Evolutionary conservation across 2,113 vertebrate species (phyloP).

Genomic region (Eurypyga helias): DNA sequence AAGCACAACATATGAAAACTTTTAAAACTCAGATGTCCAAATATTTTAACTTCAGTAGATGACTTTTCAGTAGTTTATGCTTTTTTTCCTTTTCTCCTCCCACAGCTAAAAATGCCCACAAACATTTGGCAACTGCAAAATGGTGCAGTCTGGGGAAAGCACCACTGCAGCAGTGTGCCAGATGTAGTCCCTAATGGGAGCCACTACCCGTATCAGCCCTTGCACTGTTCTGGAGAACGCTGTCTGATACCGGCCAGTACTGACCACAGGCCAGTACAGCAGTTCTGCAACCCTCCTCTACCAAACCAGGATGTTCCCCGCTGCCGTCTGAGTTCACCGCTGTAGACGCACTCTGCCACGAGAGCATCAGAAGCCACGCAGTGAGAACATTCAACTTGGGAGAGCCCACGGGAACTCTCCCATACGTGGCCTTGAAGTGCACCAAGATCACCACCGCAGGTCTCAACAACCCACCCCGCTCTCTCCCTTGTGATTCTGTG

Average conservation of each 20-base stretch:
- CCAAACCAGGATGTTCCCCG: background rate
- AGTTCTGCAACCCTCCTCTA: background rate
- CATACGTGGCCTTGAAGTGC: background rate
- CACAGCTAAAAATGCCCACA: background rate
- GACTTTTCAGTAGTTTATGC: background rate
- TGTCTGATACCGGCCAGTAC: rapidly evolving
- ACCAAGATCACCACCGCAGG: too few species aligned
- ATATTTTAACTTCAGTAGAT: background rate
- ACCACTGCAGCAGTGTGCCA: rapidly evolving
- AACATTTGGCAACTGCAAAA: background rate
- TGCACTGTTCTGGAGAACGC: background rate
- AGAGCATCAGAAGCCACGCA: rapidly evolving
- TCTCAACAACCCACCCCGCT: background rate
- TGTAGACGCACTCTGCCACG: too few species aligned
- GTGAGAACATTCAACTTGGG: background rate
- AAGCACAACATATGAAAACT: background rate
- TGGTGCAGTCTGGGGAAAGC: too few species aligned
- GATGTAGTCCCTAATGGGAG: background rate
- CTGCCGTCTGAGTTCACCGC: background rate
- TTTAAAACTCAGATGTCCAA: background rate
- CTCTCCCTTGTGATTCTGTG: background rate
- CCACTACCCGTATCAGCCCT: too few species aligned
- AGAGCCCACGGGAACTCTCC: background rate
- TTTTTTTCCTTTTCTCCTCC: background rate
- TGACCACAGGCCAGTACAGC: background rate